Conservation (phyloP, 2,888 invertebrate species). For the Acronicta leporina region DNA sequence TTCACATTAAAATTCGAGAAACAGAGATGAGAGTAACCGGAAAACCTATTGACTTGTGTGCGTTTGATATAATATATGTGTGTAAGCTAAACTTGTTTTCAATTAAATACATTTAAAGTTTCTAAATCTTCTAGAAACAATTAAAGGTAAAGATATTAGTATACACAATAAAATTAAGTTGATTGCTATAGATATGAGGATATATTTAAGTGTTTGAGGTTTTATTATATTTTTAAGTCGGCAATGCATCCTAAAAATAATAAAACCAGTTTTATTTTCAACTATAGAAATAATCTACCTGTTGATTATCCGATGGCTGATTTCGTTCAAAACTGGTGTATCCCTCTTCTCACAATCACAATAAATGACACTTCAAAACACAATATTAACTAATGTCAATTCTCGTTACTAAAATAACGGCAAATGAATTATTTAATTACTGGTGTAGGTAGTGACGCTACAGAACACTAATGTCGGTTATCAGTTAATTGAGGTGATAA, state of each 20-base stretch:
- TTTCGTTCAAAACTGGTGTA: conserved; percentile 24
- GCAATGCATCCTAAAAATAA: neutral
- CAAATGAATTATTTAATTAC: conserved; percentile 28
- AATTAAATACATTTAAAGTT: conserved; percentile 1
- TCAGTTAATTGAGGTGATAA: conserved; percentile 76
- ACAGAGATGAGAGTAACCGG: conserved; percentile 24
- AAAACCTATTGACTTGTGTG: conserved; percentile 16
- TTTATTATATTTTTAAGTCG: neutral
- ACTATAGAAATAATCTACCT: conserved; percentile 29
- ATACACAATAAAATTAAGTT: neutral
- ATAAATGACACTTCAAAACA: conserved; percentile 20
- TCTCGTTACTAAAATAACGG: conserved; percentile 27
- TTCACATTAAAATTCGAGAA: conserved; percentile 33
- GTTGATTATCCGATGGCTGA: conserved; percentile 30
- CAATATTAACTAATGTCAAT: conserved; percentile 24
- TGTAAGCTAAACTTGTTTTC: conserved; percentile 13
- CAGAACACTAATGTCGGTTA: conserved; percentile 68
- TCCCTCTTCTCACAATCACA: conserved; percentile 15
- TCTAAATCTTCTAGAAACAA: conserved; percentile 1
- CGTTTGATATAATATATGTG: neutral
- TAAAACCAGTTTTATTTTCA: conserved; percentile 6
- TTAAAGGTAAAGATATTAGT: neutral
- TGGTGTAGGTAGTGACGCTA: conserved; percentile 60
- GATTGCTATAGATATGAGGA: neutral
- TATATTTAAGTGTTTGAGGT: neutral